A percentile compares a stretch with the other conserved stretches of the same genome.
phyloP scores from a whole-genome alignment of 2,797 vertebrate genomes.

The Muscicapa striata region DNA sequence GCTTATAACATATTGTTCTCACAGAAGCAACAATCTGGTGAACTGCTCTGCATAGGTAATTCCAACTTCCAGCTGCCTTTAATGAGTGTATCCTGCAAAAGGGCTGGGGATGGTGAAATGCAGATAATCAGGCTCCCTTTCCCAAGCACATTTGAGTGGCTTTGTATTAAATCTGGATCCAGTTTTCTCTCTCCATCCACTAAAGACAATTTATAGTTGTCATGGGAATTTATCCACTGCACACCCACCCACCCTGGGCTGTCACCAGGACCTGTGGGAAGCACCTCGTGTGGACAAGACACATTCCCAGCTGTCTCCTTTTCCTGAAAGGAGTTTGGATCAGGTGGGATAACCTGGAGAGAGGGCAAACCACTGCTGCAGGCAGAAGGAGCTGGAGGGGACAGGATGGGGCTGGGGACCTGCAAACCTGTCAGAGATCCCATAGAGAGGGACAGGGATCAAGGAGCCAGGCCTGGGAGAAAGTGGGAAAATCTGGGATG shows the following conservation, averaged over 20 bases:
- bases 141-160: not conserved
- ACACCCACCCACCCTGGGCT: not conserved
- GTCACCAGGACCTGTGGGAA: not conserved
- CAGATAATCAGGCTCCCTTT: not conserved
- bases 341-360: fast-evolving
- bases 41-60: slow-evolving; percentile 41
- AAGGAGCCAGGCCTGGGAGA: not conserved
- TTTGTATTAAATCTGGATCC: not conserved
- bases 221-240: not conserved
- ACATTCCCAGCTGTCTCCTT: not conserved
- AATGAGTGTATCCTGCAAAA: not conserved
- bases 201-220: not conserved
- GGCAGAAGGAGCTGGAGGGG: not conserved
- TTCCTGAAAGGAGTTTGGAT: not conserved
- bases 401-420: not conserved
- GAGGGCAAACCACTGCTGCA: not conserved
- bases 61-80: slow-evolving; percentile 45
- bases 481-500: not conserved
- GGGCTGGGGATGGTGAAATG: not conserved
- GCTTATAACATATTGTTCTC: slow-evolving; percentile 56
- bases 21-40: slow-evolving; percentile 33
- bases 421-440: not conserved
- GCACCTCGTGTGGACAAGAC: not conserved
- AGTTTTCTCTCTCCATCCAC: not conserved
- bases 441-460: not conserved